These are phyloP conservation scores for Cavia aperea DNA, from an alignment of 2,113 vertebrate genomes.

Conservation along the genomic window DNA sequence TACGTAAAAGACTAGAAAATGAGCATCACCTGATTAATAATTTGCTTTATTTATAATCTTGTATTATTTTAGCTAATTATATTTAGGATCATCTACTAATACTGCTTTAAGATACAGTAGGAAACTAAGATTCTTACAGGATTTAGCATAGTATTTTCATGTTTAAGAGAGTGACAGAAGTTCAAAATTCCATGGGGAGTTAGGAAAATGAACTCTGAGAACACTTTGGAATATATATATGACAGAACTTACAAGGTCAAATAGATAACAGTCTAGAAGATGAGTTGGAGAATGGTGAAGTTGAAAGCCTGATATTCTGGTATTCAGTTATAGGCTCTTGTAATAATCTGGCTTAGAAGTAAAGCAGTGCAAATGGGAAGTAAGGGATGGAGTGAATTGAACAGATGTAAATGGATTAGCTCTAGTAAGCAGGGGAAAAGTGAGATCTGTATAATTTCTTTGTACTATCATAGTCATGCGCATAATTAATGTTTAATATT, in stretches of 20 bases:
- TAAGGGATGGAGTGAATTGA: neutral
- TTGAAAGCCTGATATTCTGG: neutral
- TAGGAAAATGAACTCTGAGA: slow-evolving; percentile 19
- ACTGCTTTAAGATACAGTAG: neutral
- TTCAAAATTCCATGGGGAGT: neutral
- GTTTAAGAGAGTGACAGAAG: neutral
- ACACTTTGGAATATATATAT: neutral
- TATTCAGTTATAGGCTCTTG: neutral
- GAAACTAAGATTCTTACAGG: neutral
- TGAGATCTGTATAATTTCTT: neutral
- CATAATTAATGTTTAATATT: neutral
- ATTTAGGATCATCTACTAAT: neutral
- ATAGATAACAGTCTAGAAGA: neutral
- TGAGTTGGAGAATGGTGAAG: neutral
- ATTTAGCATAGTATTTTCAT: neutral
- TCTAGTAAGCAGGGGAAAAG: neutral
- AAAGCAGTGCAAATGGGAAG: neutral
- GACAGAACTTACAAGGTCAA: neutral
- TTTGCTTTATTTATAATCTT: slow-evolving; percentile 16
- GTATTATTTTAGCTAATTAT: slow-evolving; percentile 5
- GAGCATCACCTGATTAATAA: neutral
- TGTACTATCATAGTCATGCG: neutral
- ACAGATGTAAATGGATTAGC: neutral
- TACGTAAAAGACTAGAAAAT: slow-evolving; percentile 7
- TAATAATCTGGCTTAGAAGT: neutral